A percentile compares a stretch with the other conserved stretches of the same genome.
These are phyloP conservation scores for Acanthornis magna DNA, from an alignment of 2,797 vertebrate genomes.

Conservation along the genomic window DNA sequence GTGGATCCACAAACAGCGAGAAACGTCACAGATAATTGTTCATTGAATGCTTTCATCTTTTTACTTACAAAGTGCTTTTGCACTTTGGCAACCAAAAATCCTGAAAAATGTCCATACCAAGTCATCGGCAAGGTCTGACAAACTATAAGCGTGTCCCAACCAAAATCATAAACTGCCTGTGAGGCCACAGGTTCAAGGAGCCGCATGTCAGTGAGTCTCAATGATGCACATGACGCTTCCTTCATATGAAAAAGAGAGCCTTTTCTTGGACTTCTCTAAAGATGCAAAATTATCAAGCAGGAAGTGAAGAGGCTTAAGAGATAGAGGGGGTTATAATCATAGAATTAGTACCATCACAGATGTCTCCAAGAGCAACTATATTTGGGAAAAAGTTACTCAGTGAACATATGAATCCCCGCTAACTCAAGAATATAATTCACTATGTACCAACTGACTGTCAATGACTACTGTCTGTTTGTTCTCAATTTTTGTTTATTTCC, in stretches of 20 bases:
- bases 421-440: not conserved
- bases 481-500: slow-evolving; percentile 26
- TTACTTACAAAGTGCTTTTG: not conserved
- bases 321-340: not conserved
- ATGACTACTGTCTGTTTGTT: not conserved
- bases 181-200: not conserved
- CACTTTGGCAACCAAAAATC: not conserved
- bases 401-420: not conserved
- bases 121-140: not conserved
- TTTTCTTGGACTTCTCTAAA: not conserved
- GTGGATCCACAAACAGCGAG: not conserved
- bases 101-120: not conserved
- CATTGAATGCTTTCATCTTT: not conserved
- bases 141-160: rapidly evolving
- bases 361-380: not conserved
- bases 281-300: not conserved
- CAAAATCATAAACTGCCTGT: not conserved
- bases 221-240: rapidly evolving
- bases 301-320: not conserved
- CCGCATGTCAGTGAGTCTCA: no score
- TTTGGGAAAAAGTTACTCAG: not conserved
- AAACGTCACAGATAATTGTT: not conserved
- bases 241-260: not conserved
- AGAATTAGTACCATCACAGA: not conserved
- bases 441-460: not conserved